Conservation (phyloP, 2,888 invertebrate genomes). For the Geotrupes spiniger region DNA sequence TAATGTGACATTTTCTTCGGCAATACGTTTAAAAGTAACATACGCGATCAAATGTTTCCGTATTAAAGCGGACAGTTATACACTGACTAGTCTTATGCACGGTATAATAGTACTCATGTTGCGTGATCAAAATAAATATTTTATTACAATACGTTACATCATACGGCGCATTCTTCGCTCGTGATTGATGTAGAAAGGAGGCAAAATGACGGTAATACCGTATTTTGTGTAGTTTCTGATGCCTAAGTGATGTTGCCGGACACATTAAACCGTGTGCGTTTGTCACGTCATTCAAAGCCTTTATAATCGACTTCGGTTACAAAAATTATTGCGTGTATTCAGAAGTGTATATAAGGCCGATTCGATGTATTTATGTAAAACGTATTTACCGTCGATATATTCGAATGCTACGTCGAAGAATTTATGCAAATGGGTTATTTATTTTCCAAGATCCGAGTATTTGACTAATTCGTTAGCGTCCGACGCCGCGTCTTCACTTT, state of each 20-base stretch:
- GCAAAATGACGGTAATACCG: slow-evolving; percentile 1
- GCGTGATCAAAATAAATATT: slow-evolving; percentile 5
- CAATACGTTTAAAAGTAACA: background rate
- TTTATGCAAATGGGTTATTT: slow-evolving; percentile 6
- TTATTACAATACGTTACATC: slow-evolving; percentile 1
- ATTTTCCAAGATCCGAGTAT: background rate
- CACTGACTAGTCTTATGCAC: background rate
- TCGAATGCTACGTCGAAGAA: background rate
- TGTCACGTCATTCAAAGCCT: too few species aligned
- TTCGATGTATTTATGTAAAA: too few species aligned
- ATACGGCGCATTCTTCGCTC: background rate
- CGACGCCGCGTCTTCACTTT: background rate
- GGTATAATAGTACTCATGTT: background rate
- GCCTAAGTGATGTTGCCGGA: too few species aligned
- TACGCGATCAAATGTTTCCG: slow-evolving; percentile 5
- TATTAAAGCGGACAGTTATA: slow-evolving; percentile 1
- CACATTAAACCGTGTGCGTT: too few species aligned
- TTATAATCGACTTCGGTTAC: too few species aligned
- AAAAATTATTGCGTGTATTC: too few species aligned
- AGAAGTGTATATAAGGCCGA: too few species aligned
- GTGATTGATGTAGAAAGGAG: slow-evolving; percentile 4
- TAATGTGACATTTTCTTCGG: background rate
- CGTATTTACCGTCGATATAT: too few species aligned
- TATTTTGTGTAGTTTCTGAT: background rate
- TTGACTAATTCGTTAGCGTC: background rate